Conservation (phyloP, 2,113 vertebrate species). For the Rhipidura dahli region DNA sequence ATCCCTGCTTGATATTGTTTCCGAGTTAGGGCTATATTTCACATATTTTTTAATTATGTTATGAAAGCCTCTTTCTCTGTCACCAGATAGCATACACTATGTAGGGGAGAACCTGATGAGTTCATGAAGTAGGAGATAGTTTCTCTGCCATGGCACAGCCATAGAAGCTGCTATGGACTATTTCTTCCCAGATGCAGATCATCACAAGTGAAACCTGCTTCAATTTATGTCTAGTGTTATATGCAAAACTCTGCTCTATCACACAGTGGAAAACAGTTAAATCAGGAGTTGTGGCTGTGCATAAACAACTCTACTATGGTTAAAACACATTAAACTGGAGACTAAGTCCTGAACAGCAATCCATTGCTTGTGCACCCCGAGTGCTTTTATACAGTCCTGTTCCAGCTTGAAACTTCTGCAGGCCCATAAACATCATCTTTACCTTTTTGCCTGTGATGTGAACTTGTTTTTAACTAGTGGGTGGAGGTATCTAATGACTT, state of each 20-base stretch:
- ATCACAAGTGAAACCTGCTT: neutral
- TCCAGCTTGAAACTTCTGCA: neutral
- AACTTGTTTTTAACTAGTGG: neutral
- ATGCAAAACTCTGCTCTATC: neutral
- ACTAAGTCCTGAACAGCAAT: neutral
- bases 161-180: neutral
- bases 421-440: neutral
- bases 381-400: neutral
- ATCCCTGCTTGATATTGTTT: neutral
- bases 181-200: neutral
- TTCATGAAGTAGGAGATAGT: neutral
- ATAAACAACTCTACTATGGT: neutral
- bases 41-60: neutral
- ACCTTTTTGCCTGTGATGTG: neutral
- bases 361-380: neutral
- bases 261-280: neutral
- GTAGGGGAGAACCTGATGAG: neutral
- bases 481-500: neutral
- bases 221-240: neutral
- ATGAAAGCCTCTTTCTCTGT: neutral
- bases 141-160: neutral
- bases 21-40: neutral
- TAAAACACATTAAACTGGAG: neutral
- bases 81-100: neutral
- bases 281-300: neutral